Evolutionary conservation across 2,797 vertebrate genomes (phyloP), one percentile per base, ranked within the genome.

Genomic region (Acipenser transmontanus): DNA sequence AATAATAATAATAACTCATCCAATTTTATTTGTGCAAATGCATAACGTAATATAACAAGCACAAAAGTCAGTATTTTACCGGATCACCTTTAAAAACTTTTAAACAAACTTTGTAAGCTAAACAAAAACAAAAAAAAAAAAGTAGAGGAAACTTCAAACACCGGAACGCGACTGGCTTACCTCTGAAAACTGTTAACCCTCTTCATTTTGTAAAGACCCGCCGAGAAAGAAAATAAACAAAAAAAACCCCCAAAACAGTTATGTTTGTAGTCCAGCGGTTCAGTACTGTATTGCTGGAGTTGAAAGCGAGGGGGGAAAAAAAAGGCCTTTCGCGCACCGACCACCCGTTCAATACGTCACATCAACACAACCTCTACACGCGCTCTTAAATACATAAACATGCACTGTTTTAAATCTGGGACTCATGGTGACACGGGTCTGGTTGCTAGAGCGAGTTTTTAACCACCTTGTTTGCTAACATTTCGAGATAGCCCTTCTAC

Each of bases 131-230:
- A 8, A n/a, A 57, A 34, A 34, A 34, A 34, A 34, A 34, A 34
- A 34, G 34, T 34, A 34, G 34, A 4, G 2, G 34, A 34, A 34
- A 34, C 34, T 34, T 34, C 34, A 34, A 34, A 34, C 34, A 34
- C 34, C 34, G 34, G 34, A 34, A 34, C 34, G 2, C 7, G 11
- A 7, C 54, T 47, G 14, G 75, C 89, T 73, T 74, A 89, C 90
- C 89, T 89, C 65, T 89, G 85, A 11, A 87, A 76, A 71, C 83
- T 87, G 77, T 80, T 82, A 0, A 79, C 78, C 1, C 80, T 76
- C 79, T 85, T 89, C 90, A 91, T 91, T 12, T 17, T 12, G 47
- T 7, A 8, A 65, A 14, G 47, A 68, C 50, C 2, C 63, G 59
- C 1, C 0, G 5, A 0, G 3, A 70, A 64, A 54, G 50, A 47